Evolutionary conservation across 1,140 invertebrate genomes (phyloP).

Genomic region (Drosophila nigromelanica): DNA sequence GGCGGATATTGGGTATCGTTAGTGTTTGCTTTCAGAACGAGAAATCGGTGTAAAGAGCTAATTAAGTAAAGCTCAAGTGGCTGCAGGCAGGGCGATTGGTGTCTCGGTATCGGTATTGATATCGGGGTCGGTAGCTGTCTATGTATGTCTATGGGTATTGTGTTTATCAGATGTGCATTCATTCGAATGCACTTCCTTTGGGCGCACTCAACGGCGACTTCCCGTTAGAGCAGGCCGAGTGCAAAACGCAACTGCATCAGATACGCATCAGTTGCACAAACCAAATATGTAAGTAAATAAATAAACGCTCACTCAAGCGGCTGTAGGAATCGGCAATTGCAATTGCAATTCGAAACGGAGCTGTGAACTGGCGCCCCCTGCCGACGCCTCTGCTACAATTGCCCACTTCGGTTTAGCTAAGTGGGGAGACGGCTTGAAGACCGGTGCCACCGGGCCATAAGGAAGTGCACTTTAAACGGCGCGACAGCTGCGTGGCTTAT

Average conservation of each 20-base stretch:
- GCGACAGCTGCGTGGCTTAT: slow-evolving; percentile 67
- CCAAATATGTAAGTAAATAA: slow-evolving; percentile 64
- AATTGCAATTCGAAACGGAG: slow-evolving; percentile 21
- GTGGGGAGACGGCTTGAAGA: neutral
- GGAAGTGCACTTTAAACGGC: slow-evolving; percentile 67
- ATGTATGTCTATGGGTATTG: slow-evolving; percentile 71
- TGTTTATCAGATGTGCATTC: slow-evolving; percentile 77
- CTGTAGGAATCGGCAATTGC: slow-evolving; percentile 6
- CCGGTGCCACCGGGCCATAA: slow-evolving; percentile 35
- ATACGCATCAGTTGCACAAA: slow-evolving; percentile 72
- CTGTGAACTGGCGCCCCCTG: slow-evolving; percentile 22
- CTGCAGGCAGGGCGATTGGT: slow-evolving; percentile 5
- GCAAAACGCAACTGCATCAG: slow-evolving; percentile 37
- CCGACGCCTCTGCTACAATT: slow-evolving; percentile 11
- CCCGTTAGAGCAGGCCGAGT: slow-evolving; percentile 63
- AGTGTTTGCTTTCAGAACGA: slow-evolving; percentile 8
- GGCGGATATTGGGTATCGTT: slow-evolving; percentile 10
- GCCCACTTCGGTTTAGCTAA: slow-evolving; percentile 46
- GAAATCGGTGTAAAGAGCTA: slow-evolving; percentile 21
- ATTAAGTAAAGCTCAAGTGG: slow-evolving; percentile 54
- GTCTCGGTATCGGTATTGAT: slow-evolving; percentile 21
- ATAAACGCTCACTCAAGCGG: slow-evolving; percentile 41
- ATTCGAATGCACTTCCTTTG: slow-evolving; percentile 78
- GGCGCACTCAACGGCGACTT: slow-evolving; percentile 70
- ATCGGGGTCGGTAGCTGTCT: slow-evolving; percentile 41